Conservation (phyloP, 2,888 invertebrate genomes). For the Linyphia triangularis region DNA sequence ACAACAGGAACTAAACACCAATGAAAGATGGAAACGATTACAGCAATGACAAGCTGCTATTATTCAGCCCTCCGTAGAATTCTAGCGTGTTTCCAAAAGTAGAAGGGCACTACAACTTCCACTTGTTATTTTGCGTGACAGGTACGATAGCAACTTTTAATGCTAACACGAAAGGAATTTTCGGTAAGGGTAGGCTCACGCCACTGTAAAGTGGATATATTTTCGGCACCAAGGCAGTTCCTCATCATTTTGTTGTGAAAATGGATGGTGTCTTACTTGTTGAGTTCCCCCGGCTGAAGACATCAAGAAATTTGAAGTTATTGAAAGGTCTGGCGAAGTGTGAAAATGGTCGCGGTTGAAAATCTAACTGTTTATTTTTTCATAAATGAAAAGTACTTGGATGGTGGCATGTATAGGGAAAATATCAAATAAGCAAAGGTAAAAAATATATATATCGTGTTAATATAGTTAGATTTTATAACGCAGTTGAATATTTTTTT, state of each 20-base stretch:
- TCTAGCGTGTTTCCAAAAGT: slow-evolving; percentile 46
- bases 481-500: too few species aligned
- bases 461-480: too few species aligned
- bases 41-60: slow-evolving; percentile 50
- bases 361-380: too few species aligned
- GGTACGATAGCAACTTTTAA: slow-evolving; percentile 13
- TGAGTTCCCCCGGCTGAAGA: too few species aligned
- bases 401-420: too few species aligned
- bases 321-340: too few species aligned
- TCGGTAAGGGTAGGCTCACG: slow-evolving; percentile 9
- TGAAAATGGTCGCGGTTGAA: too few species aligned
- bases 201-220: neutral
- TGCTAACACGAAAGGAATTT: slow-evolving; percentile 20
- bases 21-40: slow-evolving; percentile 66
- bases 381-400: too few species aligned
- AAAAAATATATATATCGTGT: too few species aligned
- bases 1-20: slow-evolving; percentile 49
- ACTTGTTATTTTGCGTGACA: slow-evolving; percentile 64
- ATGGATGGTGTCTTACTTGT: too few species aligned
- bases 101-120: slow-evolving; percentile 49
- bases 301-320: too few species aligned
- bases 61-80: slow-evolving; percentile 36
- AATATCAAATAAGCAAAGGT: too few species aligned
- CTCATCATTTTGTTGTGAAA: neutral
- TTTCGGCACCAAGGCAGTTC: neutral